Evolutionary conservation across 2,888 invertebrate species (phyloP).

Genomic region (Epistrophella euchroma): DNA sequence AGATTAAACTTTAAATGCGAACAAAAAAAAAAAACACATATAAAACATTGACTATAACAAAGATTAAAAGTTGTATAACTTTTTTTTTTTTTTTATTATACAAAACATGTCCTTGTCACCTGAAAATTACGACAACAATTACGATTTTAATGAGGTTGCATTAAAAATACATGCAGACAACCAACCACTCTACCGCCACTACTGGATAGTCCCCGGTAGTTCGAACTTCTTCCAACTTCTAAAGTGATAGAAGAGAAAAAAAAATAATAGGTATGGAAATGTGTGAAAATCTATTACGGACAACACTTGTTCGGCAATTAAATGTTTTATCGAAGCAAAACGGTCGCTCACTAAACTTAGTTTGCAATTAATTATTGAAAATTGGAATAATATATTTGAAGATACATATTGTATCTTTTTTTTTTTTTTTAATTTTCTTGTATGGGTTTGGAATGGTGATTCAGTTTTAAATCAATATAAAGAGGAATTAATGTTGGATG

Average conservation of each 20-base stretch:
- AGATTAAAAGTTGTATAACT: conserved; percentile 54
- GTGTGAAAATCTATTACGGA: conserved; percentile 70
- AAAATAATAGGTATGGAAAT: conserved; percentile 30
- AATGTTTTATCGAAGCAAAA: conserved; percentile 73
- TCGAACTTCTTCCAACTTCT: conserved; percentile 17
- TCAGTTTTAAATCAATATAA: conserved; percentile 5
- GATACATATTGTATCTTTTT: conserved; percentile 61
- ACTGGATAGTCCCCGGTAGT: conserved; percentile 19
- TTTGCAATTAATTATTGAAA: conserved; percentile 63
- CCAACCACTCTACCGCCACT: not conserved
- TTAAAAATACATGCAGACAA: conserved; percentile 63
- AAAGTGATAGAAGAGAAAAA: not conserved
- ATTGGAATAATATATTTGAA: conserved; percentile 64
- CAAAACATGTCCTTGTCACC: conserved; percentile 73
- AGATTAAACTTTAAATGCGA: conserved; percentile 8
- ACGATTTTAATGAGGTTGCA: conserved; percentile 65
- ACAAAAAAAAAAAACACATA: not conserved
- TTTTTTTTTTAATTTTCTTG: not conserved
- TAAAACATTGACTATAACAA: conserved; percentile 38
- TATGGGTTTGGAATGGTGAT: conserved; percentile 1
- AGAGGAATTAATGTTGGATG: not conserved
- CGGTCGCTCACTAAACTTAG: conserved; percentile 62
- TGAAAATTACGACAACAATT: conserved; percentile 74
- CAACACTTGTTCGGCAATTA: conserved; percentile 68
- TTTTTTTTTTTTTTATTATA: conserved; percentile 44